Percentiles rank a stretch among this genome's conserved stretches.
Conservation (phyloP, 2,797 vertebrate genomes). For the Toxotes lorentzi region DNA sequence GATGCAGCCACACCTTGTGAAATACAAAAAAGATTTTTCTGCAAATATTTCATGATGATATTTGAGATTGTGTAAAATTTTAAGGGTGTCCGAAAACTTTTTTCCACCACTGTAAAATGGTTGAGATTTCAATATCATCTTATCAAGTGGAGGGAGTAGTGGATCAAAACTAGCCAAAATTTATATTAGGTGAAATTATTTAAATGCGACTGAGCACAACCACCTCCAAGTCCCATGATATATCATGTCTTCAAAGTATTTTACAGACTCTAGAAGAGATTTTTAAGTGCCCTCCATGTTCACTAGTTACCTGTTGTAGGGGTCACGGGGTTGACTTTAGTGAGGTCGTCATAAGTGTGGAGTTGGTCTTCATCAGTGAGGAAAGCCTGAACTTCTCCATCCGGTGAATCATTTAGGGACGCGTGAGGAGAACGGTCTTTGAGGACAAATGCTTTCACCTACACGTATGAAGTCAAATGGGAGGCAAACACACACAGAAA, state of each 20-base stretch:
- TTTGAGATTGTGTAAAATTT: too few species aligned
- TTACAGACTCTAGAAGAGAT: background rate
- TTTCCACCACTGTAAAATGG: too few species aligned
- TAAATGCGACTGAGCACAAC: background rate
- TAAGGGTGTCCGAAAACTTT: too few species aligned
- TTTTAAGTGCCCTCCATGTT: background rate
- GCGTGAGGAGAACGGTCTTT: constrained; percentile 44
- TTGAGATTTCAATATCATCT: background rate
- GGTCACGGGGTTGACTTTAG: constrained; percentile 96
- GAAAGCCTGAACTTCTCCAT: constrained; percentile 89
- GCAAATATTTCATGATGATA: too few species aligned
- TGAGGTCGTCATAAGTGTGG: constrained; percentile 94
- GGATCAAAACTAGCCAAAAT: background rate
- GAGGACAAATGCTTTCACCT: constrained; percentile 83
- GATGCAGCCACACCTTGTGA: too few species aligned
- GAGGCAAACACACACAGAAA: background rate
- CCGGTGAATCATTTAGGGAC: constrained; percentile 80
- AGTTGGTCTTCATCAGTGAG: constrained; percentile 88
- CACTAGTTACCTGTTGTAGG: constrained; percentile 88
- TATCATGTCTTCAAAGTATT: background rate
- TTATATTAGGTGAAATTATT: background rate
- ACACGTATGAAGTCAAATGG: background rate
- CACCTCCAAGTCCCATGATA: background rate
- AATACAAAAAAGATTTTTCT: too few species aligned
- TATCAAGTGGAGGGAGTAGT: background rate